Percentiles rank a stretch among this genome's conserved stretches.
These are phyloP conservation scores for Tanytarsus gracilentus DNA, from an alignment of 2,888 invertebrate species.

Conservation along the genomic window DNA sequence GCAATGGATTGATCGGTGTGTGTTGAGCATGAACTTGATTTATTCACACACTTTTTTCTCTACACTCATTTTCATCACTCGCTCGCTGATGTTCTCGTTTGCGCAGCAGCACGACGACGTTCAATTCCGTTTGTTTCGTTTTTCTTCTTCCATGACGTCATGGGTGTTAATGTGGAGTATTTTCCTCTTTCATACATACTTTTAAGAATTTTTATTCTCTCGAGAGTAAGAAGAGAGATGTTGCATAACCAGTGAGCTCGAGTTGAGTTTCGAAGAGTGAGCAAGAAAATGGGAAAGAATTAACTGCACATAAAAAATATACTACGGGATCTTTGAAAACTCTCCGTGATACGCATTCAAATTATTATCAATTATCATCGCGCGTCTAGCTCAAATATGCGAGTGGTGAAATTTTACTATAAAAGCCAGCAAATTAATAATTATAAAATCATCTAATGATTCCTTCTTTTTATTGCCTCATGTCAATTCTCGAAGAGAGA, in stretches of 20 bases:
- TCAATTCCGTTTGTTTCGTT: not conserved
- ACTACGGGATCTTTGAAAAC: slow-evolving; percentile 7
- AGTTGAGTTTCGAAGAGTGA: slow-evolving; percentile 11
- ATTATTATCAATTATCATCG: too few relatives aligned
- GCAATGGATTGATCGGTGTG: slow-evolving; percentile 12
- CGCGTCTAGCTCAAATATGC: too few relatives aligned
- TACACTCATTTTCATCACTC: not conserved
- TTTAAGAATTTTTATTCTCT: too few relatives aligned
- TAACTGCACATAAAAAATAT: slow-evolving; percentile 24
- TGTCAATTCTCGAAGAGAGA: too few relatives aligned
- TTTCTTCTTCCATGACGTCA: not conserved
- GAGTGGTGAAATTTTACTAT: too few relatives aligned
- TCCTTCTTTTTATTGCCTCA: too few relatives aligned
- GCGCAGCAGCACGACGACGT: not conserved
- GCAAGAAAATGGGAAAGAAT: slow-evolving; percentile 18
- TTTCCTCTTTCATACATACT: too few relatives aligned
- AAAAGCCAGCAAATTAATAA: too few relatives aligned
- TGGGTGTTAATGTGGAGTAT: not conserved
- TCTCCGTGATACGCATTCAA: slow-evolving; percentile 4
- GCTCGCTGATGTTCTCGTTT: not conserved
- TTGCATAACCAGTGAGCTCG: not conserved
- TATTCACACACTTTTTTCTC: slow-evolving; percentile 7
- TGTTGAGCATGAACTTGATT: slow-evolving; percentile 21
- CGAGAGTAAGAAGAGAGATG: too few relatives aligned
- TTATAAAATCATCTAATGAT: too few relatives aligned